phyloP scores from a whole-genome alignment of 2,113 vertebrate genomes.

The Meleagris gallopavo region DNA sequence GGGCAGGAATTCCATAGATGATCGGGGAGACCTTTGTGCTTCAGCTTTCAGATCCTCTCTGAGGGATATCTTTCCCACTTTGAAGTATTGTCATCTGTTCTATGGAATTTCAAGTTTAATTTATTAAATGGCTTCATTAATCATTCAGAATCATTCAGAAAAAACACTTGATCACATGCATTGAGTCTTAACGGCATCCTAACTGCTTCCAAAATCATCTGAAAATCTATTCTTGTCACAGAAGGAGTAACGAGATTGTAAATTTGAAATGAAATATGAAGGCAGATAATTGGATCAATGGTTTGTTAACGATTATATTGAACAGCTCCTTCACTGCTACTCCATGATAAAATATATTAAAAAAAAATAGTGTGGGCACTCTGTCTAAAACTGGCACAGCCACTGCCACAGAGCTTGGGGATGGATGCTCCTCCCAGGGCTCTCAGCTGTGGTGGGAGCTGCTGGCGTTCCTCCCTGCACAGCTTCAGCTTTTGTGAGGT shows the following conservation, averaged over 20 bases:
- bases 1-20: neutral
- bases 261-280: conserved; percentile 78
- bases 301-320: conserved; percentile 78
- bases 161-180: conserved; percentile 54
- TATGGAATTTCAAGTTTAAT: conserved; percentile 45
- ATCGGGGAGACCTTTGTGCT: neutral
- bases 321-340: conserved; percentile 76
- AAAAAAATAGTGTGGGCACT: neutral
- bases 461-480: neutral
- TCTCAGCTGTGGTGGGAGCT: neutral
- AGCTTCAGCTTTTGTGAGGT: neutral
- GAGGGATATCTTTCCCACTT: conserved; percentile 6
- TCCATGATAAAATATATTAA: conserved; percentile 35
- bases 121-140: conserved; percentile 68
- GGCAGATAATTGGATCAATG: conserved; percentile 79
- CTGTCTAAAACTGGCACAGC: neutral
- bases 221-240: conserved; percentile 71
- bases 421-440: neutral
- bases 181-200: conserved; percentile 49
- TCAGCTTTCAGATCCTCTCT: neutral
- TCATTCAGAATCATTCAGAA: conserved; percentile 48
- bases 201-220: conserved; percentile 48
- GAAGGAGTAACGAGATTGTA: conserved; percentile 62
- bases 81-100: conserved; percentile 10
- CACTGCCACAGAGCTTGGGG: neutral